Conservation (phyloP, 2,888 invertebrate species). For the Caenorhabditis becei region DNA sequence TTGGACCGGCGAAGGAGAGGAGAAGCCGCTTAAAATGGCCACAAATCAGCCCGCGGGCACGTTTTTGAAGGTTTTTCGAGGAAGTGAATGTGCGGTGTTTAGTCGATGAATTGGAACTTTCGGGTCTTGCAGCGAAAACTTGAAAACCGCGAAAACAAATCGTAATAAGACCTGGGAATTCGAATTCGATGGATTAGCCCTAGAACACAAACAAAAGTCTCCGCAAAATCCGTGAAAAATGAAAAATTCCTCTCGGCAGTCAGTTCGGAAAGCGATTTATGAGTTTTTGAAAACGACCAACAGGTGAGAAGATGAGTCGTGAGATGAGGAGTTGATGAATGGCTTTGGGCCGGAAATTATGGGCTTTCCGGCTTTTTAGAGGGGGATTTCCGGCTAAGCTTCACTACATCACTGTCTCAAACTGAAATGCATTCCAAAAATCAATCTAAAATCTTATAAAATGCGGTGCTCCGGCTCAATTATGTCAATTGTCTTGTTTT, state of each 20-base stretch:
- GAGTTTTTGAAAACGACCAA: conserved; percentile 37
- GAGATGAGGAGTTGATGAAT: conserved; percentile 4
- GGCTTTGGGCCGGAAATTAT: neutral
- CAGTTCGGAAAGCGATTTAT: conserved; percentile 29
- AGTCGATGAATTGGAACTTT: neutral
- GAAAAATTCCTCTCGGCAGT: neutral
- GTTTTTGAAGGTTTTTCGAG: neutral
- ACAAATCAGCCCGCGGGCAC: neutral
- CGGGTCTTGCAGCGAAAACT: too few species aligned
- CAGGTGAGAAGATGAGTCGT: conserved; percentile 36
- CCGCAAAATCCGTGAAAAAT: neutral
- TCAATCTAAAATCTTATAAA: neutral
- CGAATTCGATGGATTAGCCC: too few species aligned
- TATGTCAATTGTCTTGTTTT: neutral
- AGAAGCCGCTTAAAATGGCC: conserved; percentile 9
- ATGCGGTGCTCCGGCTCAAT: neutral
- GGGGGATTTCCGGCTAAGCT: neutral
- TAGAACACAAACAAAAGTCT: neutral
- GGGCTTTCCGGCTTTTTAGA: neutral
- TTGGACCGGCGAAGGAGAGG: too few species aligned
- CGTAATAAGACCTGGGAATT: too few species aligned
- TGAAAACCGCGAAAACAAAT: too few species aligned
- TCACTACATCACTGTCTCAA: too few species aligned
- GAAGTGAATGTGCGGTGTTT: neutral
- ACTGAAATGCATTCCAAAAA: too few species aligned